These are phyloP conservation scores for Hipposideros larvatus DNA, from an alignment of 2,797 vertebrate species.

Conservation along the genomic window DNA sequence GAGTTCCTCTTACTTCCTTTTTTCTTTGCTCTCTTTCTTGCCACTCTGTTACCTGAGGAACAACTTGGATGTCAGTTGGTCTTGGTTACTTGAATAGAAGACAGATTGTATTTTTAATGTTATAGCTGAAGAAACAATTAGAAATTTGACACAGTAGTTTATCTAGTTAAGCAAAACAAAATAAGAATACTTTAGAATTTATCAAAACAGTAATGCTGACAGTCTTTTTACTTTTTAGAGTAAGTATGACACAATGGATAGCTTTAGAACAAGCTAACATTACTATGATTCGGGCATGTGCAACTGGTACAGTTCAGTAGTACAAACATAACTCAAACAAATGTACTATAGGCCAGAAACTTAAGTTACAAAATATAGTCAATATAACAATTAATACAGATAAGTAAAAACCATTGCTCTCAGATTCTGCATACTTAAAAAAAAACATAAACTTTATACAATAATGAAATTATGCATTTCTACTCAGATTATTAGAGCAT, in stretches of 20 bases:
- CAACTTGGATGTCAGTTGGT: not conserved
- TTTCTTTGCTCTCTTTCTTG: not conserved
- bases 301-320: conserved; percentile 91
- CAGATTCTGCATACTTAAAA: conserved; percentile 82
- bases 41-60: not conserved
- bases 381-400: conserved; percentile 82
- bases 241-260: conserved; percentile 85
- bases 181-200: conserved; percentile 71
- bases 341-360: conserved; percentile 84
- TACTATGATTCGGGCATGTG: conserved; percentile 87
- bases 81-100: conserved; percentile 14
- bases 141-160: conserved; percentile 21
- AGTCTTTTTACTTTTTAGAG: conserved; percentile 87
- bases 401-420: conserved; percentile 83
- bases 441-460: conserved; percentile 81
- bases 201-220: conserved; percentile 61
- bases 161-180: conserved; percentile 48
- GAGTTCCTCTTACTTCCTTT: not conserved
- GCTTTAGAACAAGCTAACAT: conserved; percentile 93
- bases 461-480: conserved; percentile 81
- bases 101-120: conserved; percentile 49
- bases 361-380: conserved; percentile 89
- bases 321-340: conserved; percentile 88
- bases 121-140: conserved; percentile 3
- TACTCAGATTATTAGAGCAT: conserved; percentile 78